Conservation (phyloP, 2,888 invertebrate species). For the Drosophila melanocephala region DNA sequence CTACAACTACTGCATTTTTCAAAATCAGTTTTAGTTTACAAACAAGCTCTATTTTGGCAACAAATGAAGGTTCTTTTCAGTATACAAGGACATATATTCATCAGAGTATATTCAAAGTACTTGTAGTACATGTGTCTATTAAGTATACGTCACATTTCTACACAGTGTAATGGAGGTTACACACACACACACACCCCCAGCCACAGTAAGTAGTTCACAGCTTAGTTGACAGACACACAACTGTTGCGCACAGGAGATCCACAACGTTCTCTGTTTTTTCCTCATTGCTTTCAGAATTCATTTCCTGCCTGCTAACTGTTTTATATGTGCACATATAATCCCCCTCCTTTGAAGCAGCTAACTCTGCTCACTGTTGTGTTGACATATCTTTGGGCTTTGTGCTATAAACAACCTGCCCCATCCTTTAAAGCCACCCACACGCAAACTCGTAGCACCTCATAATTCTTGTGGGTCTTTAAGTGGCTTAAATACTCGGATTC, state of each 20-base stretch:
- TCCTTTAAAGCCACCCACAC: constrained; percentile 1
- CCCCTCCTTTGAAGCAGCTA: constrained; percentile 34
- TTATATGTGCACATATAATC: constrained; percentile 61
- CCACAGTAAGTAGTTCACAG: constrained; percentile 32
- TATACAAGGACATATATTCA: constrained; percentile 19
- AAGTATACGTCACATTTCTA: constrained; percentile 27
- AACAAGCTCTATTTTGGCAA: neutral
- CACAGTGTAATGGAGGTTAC: constrained; percentile 1
- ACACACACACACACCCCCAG: neutral
- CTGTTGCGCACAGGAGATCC: constrained; percentile 33
- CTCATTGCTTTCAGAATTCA: constrained; percentile 46
- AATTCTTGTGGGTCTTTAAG: constrained; percentile 49
- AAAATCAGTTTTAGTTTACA: neutral
- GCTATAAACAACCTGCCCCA: constrained; percentile 12
- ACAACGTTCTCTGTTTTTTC: constrained; percentile 9
- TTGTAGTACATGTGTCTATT: constrained; percentile 15
- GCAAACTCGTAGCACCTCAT: constrained; percentile 27
- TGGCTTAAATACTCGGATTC: constrained; percentile 46
- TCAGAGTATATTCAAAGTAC: neutral
- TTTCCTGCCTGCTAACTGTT: constrained; percentile 60
- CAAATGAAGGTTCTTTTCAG: neutral
- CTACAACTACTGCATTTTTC: neutral
- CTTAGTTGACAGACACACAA: constrained; percentile 30
- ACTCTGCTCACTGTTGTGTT: constrained; percentile 38
- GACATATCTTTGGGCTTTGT: constrained; percentile 26